Base-by-base conservation (phyloP, 2,113 vertebrate species). In the Eulacestoma nigropectus region DNA sequence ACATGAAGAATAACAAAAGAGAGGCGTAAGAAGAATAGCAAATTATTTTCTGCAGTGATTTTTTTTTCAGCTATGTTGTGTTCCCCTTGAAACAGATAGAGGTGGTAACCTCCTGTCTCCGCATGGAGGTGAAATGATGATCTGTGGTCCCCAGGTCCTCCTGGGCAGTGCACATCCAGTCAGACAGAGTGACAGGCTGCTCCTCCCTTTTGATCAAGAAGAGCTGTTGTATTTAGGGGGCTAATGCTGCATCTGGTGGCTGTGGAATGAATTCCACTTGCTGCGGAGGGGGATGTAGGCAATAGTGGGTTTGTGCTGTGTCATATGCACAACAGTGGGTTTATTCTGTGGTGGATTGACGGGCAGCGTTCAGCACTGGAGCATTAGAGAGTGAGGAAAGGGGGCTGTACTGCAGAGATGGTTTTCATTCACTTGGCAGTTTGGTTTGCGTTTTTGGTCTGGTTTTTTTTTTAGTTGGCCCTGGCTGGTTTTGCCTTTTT, bases 361-460 rank as follows among this genome's bases (percentile, higher is more conserved):
- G 72, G 63, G 75, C 76, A 86, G 22, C 0, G 0, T 29, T 84
- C 56, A 42, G 59, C 42, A 29, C 7, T 35, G 69, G 69, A 82
- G 37, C 27, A 8, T 10, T 49, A 13, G 22, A 35, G 57, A 30
- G 46, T 10, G 17, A 27, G 72, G 63, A 87, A 52, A 47, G 64
- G 12, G 10, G 44, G 47, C 42, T 79, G 25, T 70, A 44, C 23
- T 37, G 49, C 67, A 21, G 78, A 76, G 64, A 13, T 89, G 84
- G 56, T 80, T 96, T 96, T 68, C 76, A 70, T 88, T 96, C 93
- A 77, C 82, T 91, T 75, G 73, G 73, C 86, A 55, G 42, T 67
- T 89, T 4, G 10, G 30, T 56, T 95, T 69, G 27, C 4, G 10
- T 12, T 33, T 32, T 16, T 41, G 53, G 55, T 42, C 16, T 42